Conservation (phyloP, 2,888 invertebrate genomes). For the Ichneumon xanthorius region DNA sequence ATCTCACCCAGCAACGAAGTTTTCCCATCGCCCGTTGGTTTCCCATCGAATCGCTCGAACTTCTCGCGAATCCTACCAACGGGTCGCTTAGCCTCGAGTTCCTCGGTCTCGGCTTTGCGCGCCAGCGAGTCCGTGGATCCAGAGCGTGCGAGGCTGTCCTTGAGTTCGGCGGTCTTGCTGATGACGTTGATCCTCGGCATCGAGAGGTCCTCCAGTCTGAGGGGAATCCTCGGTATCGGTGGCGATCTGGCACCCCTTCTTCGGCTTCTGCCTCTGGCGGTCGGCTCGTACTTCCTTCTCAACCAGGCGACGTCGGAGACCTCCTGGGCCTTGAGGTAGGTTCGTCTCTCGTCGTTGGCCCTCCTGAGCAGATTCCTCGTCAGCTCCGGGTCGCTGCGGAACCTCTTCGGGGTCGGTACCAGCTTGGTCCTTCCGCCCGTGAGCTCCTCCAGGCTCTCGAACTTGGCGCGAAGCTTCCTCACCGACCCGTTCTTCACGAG, state of each 20-base stretch:
- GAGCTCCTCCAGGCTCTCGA: conserved; percentile 89
- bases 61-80: conserved; percentile 90
- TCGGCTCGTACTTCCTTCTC: conserved; percentile 87
- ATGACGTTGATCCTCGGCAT: conserved; percentile 97
- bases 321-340: conserved; percentile 85
- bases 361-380: conserved; percentile 87
- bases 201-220: conserved; percentile 89
- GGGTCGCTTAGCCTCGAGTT: conserved; percentile 85
- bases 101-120: conserved; percentile 80
- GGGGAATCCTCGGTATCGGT: conserved; percentile 87
- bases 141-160: conserved; percentile 71
- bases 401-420: conserved; percentile 85
- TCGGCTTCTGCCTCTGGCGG: conserved; percentile 85
- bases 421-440: conserved; percentile 76
- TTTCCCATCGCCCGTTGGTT: conserved; percentile 73
- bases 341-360: conserved; percentile 84
- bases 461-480: conserved; percentile 90
- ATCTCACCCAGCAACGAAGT: conserved; percentile 90
- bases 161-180: conserved; percentile 91
- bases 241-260: conserved; percentile 87
- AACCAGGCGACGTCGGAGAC: conserved; percentile 88
- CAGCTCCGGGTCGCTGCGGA: conserved; percentile 93
- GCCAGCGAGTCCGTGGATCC: conserved; percentile 73
- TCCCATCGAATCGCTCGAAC: conserved; percentile 87
- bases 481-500: conserved; percentile 92